A percentile compares a stretch with the other conserved stretches of the same genome.
Conservation (phyloP, 2,888 invertebrate species). For the Ectemnius cavifrons region DNA sequence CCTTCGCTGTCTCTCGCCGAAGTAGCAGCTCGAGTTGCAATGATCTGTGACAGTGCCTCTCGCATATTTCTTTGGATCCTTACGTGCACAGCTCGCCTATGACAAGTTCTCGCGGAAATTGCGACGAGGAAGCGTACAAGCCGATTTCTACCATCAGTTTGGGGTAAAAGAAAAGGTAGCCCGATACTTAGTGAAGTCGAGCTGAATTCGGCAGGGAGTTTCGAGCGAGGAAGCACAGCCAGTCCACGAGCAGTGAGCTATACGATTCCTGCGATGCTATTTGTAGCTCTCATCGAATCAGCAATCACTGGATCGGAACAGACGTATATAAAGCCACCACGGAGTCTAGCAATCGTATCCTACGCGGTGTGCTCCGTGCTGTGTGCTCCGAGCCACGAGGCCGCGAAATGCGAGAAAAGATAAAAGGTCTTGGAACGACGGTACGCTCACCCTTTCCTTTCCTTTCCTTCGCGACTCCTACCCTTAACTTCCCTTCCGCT, state of each 20-base stretch:
- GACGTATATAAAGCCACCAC: conserved; percentile 44
- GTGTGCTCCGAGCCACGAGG: conserved; percentile 38
- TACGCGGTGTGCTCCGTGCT: conserved; percentile 5
- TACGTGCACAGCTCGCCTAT: neutral
- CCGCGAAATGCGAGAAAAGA: conserved; percentile 54
- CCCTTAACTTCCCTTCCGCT: conserved; percentile 50
- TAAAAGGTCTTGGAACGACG: conserved; percentile 57
- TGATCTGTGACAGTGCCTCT: conserved; percentile 43
- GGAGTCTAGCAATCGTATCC: conserved; percentile 42
- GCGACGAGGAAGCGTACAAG: neutral
- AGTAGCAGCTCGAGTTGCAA: conserved; percentile 17
- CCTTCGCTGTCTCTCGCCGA: conserved; percentile 13
- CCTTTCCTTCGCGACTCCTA: neutral
- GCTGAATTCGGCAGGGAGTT: no score
- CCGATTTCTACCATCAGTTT: no score
- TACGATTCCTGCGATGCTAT: neutral
- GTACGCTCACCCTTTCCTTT: neutral
- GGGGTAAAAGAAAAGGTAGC: no score
- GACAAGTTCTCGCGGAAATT: neutral
- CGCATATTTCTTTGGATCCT: conserved; percentile 40
- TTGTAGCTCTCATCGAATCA: conserved; percentile 20
- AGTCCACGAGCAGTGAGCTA: no score
- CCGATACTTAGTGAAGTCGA: no score
- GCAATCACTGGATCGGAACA: conserved; percentile 30
- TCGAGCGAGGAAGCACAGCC: no score